phyloP scores from a whole-genome alignment of 2,797 vertebrate species.

The Myripristis jacobus region DNA sequence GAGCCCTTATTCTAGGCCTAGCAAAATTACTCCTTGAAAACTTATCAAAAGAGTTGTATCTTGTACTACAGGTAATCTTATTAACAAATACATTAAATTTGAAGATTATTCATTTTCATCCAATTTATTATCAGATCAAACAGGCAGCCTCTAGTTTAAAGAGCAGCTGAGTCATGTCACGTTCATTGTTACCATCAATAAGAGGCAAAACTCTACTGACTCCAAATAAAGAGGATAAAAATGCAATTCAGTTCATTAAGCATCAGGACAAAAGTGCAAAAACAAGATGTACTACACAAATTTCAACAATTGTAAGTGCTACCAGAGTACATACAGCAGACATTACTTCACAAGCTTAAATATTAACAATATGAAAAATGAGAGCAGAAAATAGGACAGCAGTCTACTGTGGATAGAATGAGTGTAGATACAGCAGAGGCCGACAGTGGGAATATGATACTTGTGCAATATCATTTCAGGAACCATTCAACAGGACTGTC shows the following conservation, averaged over 20 bases:
- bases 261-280: background rate
- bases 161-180: background rate
- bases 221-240: background rate
- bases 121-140: too few species aligned
- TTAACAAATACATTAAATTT: too few species aligned
- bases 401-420: conserved; percentile 4
- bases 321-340: background rate
- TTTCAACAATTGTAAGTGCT: background rate
- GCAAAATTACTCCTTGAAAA: background rate
- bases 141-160: background rate
- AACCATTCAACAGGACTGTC: too few species aligned
- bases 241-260: background rate
- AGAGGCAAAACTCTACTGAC: background rate
- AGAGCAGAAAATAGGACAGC: conserved; percentile 14
- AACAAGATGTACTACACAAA: background rate
- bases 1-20: background rate
- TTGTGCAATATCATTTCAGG: background rate
- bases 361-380: conserved; percentile 24
- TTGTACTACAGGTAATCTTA: too few species aligned
- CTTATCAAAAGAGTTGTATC: background rate
- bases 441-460: background rate
- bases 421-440: background rate
- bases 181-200: background rate
- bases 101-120: too few species aligned
- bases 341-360: background rate